These are phyloP conservation scores for Phenganax stokvisi DNA, from an alignment of 92 coral and sea anemone species.

Conservation along the genomic window DNA sequence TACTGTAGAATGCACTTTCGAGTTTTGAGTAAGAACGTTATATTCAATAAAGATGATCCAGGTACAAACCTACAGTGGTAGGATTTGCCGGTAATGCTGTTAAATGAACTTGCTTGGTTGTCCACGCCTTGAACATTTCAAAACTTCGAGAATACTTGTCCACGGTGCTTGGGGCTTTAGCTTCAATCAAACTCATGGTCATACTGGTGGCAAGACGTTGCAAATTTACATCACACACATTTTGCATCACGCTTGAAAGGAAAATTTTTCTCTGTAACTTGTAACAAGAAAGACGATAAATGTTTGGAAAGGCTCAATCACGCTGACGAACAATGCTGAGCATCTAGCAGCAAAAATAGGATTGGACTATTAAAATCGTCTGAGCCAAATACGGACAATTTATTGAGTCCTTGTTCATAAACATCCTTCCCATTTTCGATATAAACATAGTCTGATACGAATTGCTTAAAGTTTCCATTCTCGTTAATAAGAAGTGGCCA, in stretches of 20 bases:
- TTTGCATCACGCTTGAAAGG: background rate
- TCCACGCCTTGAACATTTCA: slow-evolving; percentile 44
- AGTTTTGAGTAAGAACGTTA: slow-evolving; percentile 36
- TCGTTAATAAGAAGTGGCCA: slow-evolving; percentile 29
- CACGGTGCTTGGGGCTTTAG: slow-evolving; percentile 44
- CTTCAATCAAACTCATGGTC: slow-evolving; percentile 37
- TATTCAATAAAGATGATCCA: slow-evolving; percentile 40
- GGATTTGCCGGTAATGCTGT: slow-evolving; percentile 31
- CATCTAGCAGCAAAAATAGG: slow-evolving; percentile 35
- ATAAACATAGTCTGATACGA: slow-evolving; percentile 43
- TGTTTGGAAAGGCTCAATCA: background rate
- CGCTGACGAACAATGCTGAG: background rate
- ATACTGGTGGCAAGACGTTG: slow-evolving; percentile 32
- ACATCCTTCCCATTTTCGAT: slow-evolving; percentile 51
- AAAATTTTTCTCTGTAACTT: background rate
- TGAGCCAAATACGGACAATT: slow-evolving; percentile 55
- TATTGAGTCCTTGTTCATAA: slow-evolving; percentile 56
- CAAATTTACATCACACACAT: slow-evolving; percentile 38
- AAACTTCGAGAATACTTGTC: slow-evolving; percentile 57
- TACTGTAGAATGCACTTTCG: slow-evolving; percentile 50
- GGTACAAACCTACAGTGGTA: slow-evolving; percentile 35
- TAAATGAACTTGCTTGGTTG: slow-evolving; percentile 37
- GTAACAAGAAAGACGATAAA: background rate
- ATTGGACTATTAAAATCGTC: slow-evolving; percentile 49
- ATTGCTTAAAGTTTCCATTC: slow-evolving; percentile 32